Evolutionary conservation across 2,888 invertebrate species (phyloP).

Genomic region (Tubiluchus corallicola): DNA sequence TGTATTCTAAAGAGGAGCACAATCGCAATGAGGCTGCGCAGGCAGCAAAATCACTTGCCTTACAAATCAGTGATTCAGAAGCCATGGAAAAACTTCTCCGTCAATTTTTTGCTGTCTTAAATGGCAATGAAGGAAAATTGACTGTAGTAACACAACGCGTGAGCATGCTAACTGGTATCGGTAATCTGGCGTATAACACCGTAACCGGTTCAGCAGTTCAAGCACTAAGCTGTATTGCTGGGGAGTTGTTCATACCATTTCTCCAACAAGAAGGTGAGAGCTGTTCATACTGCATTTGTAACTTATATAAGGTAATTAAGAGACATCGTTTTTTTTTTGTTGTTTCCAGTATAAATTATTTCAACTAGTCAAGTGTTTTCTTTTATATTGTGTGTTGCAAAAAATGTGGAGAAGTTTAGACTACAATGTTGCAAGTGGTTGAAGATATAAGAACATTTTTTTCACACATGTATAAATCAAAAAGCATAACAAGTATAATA

Average conservation of each 20-base stretch:
- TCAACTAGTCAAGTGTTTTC: too few species aligned
- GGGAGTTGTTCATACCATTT: constrained; percentile 50
- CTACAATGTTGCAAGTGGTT: too few species aligned
- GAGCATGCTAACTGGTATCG: constrained; percentile 53
- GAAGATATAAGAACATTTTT: too few species aligned
- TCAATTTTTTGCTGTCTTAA: constrained; percentile 42
- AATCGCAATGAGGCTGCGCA: constrained; percentile 52
- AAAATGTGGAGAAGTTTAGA: too few species aligned
- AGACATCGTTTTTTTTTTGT: too few species aligned
- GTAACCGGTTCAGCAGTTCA: constrained; percentile 37
- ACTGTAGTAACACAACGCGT: constrained; percentile 72
- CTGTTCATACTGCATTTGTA: too few species aligned
- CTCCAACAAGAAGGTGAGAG: constrained; percentile 53
- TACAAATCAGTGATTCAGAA: constrained; percentile 45
- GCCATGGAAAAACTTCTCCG: constrained; percentile 48
- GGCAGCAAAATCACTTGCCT: constrained; percentile 48
- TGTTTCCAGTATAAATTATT: too few species aligned
- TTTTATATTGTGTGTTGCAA: too few species aligned
- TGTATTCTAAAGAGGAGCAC: constrained; percentile 64
- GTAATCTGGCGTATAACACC: constrained; percentile 49
- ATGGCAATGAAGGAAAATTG: constrained; percentile 65
- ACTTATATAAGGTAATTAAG: too few species aligned
- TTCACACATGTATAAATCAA: too few species aligned
- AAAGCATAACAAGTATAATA: too few species aligned
- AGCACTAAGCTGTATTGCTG: constrained; percentile 21